Base-by-base conservation (phyloP, 2,113 vertebrate species). In the Coptodon rendalli region DNA sequence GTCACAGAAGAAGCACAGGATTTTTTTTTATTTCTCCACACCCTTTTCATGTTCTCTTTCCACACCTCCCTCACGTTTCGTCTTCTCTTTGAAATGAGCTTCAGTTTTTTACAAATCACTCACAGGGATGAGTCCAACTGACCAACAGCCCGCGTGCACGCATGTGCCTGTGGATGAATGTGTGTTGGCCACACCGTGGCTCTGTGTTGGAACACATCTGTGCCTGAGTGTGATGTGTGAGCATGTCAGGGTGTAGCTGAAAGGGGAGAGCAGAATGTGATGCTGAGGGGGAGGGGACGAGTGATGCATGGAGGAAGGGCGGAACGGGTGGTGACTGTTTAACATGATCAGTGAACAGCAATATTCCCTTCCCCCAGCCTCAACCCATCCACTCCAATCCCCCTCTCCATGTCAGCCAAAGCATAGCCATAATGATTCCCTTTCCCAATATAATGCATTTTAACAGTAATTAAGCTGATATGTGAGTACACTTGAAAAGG, bases 291-390 rank as follows among this genome's bases (percentile, higher is more conserved):
- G 93, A 66, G 87, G 91, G 85, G 87, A 86, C 73, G 68, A 81
- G 83, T 48, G 71, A 79, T 13, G 91, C 87, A 88, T 89, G 89
- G 91, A 85, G 82, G 89, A 89, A 83, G 89, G 89, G 71, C 83
- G 80, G 86, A 93, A 89, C 40, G 82, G 93, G 91, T 92, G 91
- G 91, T 87, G 92, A 92, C 92, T 94, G 87, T 92, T 96, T 95
- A 95, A 96, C 91, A 92, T 94, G 91, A 96, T 95, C 94, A 94
- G 68, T 91, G 87, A 88, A 84, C 94, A 90, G 91, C 92, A 93
- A 92, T 92, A 85, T 90, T 90, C 94, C 94, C 94, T 81, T 91
- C 92, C 93, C 94, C 88, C 87, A 82, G 87, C 83, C 81, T 89
- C 73, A 59, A 80, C 87, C 68, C 86, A 84, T 92, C 89, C 89